Evolutionary conservation across 2,113 vertebrate genomes (phyloP), one percentile per base, ranked within the genome.

Genomic region (Suncus etruscus): DNA sequence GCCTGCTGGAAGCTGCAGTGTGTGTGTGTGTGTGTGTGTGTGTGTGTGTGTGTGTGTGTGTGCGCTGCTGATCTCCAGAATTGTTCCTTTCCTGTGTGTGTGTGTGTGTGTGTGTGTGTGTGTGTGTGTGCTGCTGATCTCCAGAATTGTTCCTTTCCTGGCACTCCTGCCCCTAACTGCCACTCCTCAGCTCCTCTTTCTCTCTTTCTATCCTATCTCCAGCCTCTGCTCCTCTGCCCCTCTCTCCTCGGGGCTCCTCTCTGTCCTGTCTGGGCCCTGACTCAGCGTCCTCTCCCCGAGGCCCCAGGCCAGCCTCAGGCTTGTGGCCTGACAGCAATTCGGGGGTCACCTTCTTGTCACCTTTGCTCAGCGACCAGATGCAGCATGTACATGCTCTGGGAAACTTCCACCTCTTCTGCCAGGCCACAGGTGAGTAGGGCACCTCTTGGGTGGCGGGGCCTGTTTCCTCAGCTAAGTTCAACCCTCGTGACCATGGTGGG

Each of bases 371-470:
- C 96, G 99, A 99, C 96, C 99, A 99, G 98, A 97, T 98, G 91
- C 98, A 98, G 98, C 98, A 98, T 86, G 97, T 99, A 96, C 98
- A 98, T 78, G 97, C 97, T 91, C 97, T 97, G 91, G 98, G 98
- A 98, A 95, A 97, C 85, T 99, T 99, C 95, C 98, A 97, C 84
- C 99, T 99, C 98, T 99, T 99, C 98, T 99, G 99, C 96, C 98
- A 99, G 96, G 99, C 98, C 82, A 97, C 98, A 97, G 99, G 99
- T 99, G 98, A 99, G 99, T 98, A 95, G 83, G 91, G 94, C 86
- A 16, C 11, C 58, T 18, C 0, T 61, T 74, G 0, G 16, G 25
- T 2, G 27, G 27, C 1, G 0, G 0, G 20, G 20, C 83, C 58
- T 27, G n/a, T 25, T 18, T 83, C 25, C 25, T 7, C 0, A 0